phyloP scores from a whole-genome alignment of 2,888 invertebrate species.

The Brenthis ino region DNA sequence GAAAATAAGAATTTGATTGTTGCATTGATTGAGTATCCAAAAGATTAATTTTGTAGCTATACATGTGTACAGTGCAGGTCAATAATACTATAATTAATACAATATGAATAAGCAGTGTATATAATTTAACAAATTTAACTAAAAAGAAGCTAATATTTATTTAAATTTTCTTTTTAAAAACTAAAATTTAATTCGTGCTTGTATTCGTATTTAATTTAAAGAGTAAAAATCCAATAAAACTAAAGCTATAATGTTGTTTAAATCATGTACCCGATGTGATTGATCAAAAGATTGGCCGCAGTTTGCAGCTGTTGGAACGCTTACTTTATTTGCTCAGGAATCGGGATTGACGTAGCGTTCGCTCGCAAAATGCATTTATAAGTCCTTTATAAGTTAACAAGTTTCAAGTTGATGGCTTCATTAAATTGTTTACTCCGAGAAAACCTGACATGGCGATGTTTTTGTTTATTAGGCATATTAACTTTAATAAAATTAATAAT shows the following conservation, averaged over 20 bases:
- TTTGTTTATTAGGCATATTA: slow-evolving; percentile 21
- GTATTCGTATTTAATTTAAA: too few species aligned
- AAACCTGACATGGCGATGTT: slow-evolving; percentile 26
- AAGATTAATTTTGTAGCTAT: not conserved
- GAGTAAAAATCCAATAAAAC: slow-evolving; percentile 4
- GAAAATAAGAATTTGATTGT: not conserved
- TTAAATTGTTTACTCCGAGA: slow-evolving; percentile 52
- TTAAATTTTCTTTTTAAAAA: too few species aligned
- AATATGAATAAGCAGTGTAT: too few species aligned
- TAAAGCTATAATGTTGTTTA: slow-evolving; percentile 28
- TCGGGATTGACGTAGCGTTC: slow-evolving; percentile 56
- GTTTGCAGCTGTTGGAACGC: slow-evolving; percentile 51
- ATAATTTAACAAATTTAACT: too few species aligned
- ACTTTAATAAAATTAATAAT: slow-evolving; percentile 22
- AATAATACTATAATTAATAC: too few species aligned
- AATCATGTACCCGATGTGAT: slow-evolving; percentile 32
- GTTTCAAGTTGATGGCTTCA: slow-evolving; percentile 62
- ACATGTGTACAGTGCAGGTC: too few species aligned
- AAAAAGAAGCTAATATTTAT: too few species aligned
- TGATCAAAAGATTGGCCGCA: slow-evolving; percentile 53
- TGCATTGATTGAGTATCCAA: not conserved
- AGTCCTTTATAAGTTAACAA: slow-evolving; percentile 49
- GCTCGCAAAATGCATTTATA: slow-evolving; percentile 53
- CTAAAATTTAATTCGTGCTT: too few species aligned
- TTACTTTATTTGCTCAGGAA: slow-evolving; percentile 64